These are phyloP conservation scores for Diplazon laetatorius DNA, from an alignment of 2,888 invertebrate genomes.

Conservation along the genomic window DNA sequence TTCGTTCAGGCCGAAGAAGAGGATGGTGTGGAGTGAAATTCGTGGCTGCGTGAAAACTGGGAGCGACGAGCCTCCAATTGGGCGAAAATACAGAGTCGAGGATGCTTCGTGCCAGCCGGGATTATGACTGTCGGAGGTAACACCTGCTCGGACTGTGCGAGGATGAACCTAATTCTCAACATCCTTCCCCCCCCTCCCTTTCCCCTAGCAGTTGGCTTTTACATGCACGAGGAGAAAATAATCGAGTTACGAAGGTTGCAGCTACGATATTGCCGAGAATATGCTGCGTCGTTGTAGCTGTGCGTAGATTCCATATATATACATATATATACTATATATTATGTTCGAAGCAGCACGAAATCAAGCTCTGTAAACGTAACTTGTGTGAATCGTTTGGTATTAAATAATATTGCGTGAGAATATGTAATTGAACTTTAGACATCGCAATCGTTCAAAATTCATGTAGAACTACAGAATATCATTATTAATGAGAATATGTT, in stretches of 20 bases:
- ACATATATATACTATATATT: no score
- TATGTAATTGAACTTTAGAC: no score
- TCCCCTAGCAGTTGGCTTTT: conserved; percentile 19
- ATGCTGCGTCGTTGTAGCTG: not conserved
- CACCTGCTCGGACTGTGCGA: conserved; percentile 52
- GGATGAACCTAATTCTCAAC: conserved; percentile 37
- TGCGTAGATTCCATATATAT: not conserved
- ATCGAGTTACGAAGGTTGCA: conserved; percentile 30
- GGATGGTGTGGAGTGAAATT: conserved; percentile 20
- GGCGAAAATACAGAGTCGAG: conserved; percentile 40
- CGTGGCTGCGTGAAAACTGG: conserved; percentile 9
- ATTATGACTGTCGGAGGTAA: conserved; percentile 29
- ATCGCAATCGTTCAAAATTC: no score
- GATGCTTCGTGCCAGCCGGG: conserved; percentile 46
- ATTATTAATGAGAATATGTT: no score
- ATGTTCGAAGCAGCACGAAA: conserved; percentile 1
- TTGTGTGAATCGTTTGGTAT: not conserved
- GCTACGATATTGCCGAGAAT: conserved; percentile 42
- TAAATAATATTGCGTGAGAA: not conserved
- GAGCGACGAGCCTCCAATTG: conserved; percentile 52
- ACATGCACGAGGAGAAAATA: conserved; percentile 39
- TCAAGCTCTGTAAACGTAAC: not conserved
- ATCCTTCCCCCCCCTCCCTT: no score
- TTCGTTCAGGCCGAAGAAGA: conserved; percentile 24
- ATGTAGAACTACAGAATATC: no score